Evolutionary conservation across 2,888 invertebrate genomes (phyloP), one percentile per base, ranked within the genome.

Genomic region (Pheosia gnoma): DNA sequence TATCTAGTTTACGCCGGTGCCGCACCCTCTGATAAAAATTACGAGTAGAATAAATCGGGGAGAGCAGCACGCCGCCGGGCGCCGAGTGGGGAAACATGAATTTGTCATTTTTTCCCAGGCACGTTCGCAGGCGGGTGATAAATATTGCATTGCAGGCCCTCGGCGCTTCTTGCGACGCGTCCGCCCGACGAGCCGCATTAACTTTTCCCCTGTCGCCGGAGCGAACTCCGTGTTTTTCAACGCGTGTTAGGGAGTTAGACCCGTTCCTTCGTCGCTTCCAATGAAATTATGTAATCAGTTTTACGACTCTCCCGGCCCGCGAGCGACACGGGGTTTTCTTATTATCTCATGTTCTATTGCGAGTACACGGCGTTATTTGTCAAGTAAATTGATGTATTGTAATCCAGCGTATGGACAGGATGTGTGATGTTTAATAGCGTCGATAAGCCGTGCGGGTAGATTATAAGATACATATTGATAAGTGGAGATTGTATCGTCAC

Each of bases 21-120:
- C 85, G 86, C 86, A 83, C 88, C 87, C 89, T 87, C 87, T 88
- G 88, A 87, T 90, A 90, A 92, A 91, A 92, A 91, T 89, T 89
- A 90, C 90, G 88, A 83, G 77, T 79, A 81, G 87, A 89, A 91
- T 91, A 91, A 91, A 91, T 90, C 89, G 87, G 86, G 85, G 80
- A 76, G 80, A 75, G 73, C 80, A 71, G 81, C 68, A 60, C 51
- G 74, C 72, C 67, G 79, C 73, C 74, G 80, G 80, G 78, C 77
- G 72, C 74, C 71, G 65, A 77, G 74, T 71, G 83, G 84, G 85
- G 85, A 80, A 85, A 87, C 91, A 92, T 91, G 92, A 92, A 93
- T 93, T 93, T 93, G 92, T 93, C 91, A 93, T 93, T 92, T 91
- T 92, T 92, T 91, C 91, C 86, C 81, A 87, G 89, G 88, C 91